Evolutionary conservation across 2,113 vertebrate species (phyloP).

Genomic region (Pteropus alecto): DNA sequence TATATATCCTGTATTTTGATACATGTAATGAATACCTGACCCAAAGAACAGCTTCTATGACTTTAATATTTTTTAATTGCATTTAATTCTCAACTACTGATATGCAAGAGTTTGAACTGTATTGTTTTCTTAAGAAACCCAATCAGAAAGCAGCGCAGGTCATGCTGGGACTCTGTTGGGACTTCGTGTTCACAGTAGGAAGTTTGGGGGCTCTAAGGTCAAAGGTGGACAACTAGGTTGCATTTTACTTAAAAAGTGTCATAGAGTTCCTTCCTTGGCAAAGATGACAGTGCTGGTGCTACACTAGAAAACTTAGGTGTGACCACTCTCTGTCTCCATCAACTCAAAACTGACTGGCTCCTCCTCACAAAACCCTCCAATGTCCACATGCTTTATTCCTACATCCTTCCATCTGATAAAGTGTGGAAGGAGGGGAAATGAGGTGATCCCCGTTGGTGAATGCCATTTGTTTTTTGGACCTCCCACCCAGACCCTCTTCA

Average conservation of each 20-base stretch:
- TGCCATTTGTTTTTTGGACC: not conserved
- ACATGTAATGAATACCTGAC: not conserved
- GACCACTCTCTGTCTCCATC: not conserved
- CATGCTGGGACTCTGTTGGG: not conserved
- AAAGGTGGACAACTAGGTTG: not conserved
- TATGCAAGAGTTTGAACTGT: not conserved
- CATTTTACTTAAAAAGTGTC: not conserved
- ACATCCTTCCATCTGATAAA: not conserved
- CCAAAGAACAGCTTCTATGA: not conserved
- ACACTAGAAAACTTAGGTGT: not conserved
- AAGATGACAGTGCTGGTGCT: not conserved
- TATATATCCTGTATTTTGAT: not conserved
- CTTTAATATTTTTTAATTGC: not conserved
- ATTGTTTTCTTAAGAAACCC: constrained; percentile 9
- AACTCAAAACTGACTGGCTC: not conserved
- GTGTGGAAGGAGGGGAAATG: not conserved
- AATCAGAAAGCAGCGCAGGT: not conserved
- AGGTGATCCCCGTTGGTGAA: not conserved
- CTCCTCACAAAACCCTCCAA: not conserved
- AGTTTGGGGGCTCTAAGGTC: not conserved
- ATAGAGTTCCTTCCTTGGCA: not conserved
- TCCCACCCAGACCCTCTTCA: not conserved
- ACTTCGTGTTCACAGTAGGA: not conserved
- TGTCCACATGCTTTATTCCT: not conserved
- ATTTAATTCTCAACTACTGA: not conserved